These are phyloP conservation scores for Synergus umbraculus DNA, from an alignment of 2,888 invertebrate species.

Conservation along the genomic window DNA sequence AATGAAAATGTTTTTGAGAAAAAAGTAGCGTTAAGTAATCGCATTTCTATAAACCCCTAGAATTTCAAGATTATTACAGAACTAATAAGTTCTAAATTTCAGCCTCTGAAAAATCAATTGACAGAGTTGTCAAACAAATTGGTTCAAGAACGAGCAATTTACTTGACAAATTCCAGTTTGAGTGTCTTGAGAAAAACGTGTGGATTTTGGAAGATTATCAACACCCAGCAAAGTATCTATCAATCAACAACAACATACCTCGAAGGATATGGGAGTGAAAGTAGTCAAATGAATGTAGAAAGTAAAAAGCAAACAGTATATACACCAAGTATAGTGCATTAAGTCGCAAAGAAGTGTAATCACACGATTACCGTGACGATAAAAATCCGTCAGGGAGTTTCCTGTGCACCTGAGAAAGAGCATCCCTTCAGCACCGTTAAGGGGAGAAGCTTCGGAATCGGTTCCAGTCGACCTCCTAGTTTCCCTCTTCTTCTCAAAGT, in stretches of 20 bases:
- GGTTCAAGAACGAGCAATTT: constrained; percentile 13
- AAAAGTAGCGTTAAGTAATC: neutral
- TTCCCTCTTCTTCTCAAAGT: constrained; percentile 71
- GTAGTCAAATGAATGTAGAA: neutral
- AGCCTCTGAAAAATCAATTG: neutral
- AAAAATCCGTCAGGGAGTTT: constrained; percentile 64
- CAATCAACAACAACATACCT: constrained; percentile 18
- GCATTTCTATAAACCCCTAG: neutral
- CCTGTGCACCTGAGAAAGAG: constrained; percentile 65
- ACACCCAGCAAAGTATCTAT: neutral
- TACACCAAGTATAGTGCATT: neutral
- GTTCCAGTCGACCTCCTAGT: constrained; percentile 59
- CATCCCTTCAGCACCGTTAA: constrained; percentile 60
- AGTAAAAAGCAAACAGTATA: neutral
- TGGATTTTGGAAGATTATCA: neutral
- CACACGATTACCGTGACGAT: constrained; percentile 67
- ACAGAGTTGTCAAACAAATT: neutral
- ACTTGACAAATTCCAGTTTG: constrained; percentile 21
- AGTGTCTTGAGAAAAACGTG: constrained; percentile 6
- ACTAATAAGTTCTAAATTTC: neutral
- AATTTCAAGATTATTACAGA: neutral
- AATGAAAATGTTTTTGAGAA: no score
- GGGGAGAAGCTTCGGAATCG: constrained; percentile 10
- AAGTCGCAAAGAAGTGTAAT: constrained; percentile 14
- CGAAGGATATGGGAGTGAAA: neutral